Evolutionary conservation across 2,797 vertebrate genomes (phyloP).

Genomic region (Alca torda): DNA sequence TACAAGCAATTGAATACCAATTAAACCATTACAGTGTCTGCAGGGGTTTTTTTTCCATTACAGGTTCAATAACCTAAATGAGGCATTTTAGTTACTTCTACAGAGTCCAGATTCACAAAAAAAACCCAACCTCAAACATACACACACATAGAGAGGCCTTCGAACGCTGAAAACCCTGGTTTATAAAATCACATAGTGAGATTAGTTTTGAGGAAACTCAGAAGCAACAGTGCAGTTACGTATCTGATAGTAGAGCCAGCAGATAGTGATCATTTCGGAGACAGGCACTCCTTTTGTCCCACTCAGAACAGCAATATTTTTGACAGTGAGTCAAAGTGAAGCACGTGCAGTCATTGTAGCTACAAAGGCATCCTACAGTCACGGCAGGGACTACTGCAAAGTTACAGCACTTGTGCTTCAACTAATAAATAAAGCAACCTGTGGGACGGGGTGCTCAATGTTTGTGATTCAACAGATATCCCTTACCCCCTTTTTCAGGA

Average conservation of each 20-base stretch:
- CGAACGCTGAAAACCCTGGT: background rate
- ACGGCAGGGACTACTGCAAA: background rate
- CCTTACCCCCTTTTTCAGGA: background rate
- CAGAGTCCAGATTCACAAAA: background rate
- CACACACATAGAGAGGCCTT: accelerated
- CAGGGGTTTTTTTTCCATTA: background rate
- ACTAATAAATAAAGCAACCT: background rate
- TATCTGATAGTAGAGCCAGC: background rate
- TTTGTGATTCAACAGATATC: background rate
- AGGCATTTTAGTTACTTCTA: background rate
- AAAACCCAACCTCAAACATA: background rate
- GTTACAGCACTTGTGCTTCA: background rate
- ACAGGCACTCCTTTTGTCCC: background rate
- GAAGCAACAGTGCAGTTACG: background rate
- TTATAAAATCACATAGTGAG: background rate
- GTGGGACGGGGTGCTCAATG: background rate
- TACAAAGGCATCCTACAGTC: background rate
- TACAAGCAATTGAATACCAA: constrained; percentile 9
- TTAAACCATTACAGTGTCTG: background rate
- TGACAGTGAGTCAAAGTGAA: background rate
- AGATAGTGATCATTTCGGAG: background rate
- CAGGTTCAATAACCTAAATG: background rate
- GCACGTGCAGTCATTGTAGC: background rate
- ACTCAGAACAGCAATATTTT: background rate
- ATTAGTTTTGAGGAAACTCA: background rate